These are phyloP conservation scores for Doryteuthis pealeii DNA, from an alignment of 1,140 invertebrate species.

Conservation along the genomic window DNA sequence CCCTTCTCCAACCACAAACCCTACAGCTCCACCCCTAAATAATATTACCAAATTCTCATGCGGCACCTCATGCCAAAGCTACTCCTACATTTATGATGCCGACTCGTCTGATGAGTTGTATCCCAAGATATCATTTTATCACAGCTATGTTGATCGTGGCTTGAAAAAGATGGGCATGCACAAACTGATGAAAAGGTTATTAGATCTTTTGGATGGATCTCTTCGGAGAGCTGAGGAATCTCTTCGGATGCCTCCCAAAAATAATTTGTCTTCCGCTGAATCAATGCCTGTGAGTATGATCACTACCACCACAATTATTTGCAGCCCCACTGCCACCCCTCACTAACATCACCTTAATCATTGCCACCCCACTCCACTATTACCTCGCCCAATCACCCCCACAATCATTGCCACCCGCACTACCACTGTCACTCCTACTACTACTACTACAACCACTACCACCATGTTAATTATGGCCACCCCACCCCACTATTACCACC, in stretches of 20 bases:
- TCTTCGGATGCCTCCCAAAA: conserved; percentile 46
- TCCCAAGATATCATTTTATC: conserved; percentile 46
- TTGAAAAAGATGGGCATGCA: conserved; percentile 81
- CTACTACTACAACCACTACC: not conserved
- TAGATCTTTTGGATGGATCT: conserved; percentile 56
- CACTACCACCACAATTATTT: too few species aligned
- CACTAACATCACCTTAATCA: too few species aligned
- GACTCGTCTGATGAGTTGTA: conserved; percentile 54
- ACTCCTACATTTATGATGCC: conserved; percentile 42
- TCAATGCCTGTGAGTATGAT: too few species aligned
- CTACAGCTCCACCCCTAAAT: conserved; percentile 29
- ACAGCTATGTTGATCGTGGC: conserved; percentile 83
- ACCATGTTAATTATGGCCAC: too few species aligned
- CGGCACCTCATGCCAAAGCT: conserved; percentile 20
- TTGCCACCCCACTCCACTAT: too few species aligned
- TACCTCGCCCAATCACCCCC: too few species aligned
- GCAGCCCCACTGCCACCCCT: too few species aligned
- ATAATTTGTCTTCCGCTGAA: not conserved
- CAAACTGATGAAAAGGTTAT: conserved; percentile 65
- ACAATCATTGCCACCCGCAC: too few species aligned
- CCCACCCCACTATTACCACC: too few species aligned
- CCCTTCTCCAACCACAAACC: conserved; percentile 22
- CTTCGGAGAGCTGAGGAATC: conserved; percentile 57
- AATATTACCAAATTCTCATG: conserved; percentile 18
- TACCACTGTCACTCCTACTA: not conserved